Evolutionary conservation across 64 coral and sea anemone species (phyloP).

Genomic region (Pocillopora verrucosa): DNA sequence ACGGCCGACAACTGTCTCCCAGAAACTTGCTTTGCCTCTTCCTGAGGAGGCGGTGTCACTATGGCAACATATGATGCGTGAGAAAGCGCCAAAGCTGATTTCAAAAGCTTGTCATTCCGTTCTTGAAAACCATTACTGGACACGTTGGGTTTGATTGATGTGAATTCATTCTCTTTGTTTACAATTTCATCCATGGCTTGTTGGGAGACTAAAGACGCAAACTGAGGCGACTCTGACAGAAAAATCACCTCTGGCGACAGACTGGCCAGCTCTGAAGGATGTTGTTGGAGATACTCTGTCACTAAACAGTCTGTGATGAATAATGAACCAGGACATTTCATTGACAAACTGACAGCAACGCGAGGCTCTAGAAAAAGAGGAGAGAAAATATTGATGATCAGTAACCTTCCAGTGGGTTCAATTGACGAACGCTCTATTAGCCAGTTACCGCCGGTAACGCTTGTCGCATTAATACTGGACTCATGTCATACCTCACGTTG

Average conservation of each 20-base stretch:
- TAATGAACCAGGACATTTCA: not conserved
- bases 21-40: not conserved
- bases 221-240: constrained; percentile 8
- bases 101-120: not conserved
- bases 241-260: constrained; percentile 17
- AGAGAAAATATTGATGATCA: not conserved
- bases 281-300: not conserved
- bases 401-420: no score
- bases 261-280: not conserved
- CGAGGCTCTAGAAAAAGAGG: not conserved
- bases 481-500: no score
- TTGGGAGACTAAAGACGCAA: not conserved
- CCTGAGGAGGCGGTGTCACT: not conserved
- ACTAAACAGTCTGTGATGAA: not conserved
- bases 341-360: not conserved
- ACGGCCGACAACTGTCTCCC: not conserved
- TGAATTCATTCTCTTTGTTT: not conserved
- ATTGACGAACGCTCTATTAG: no score
- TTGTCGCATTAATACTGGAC: no score
- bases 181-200: not conserved
- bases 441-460: no score
- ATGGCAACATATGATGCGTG: constrained; percentile 3
- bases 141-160: not conserved
- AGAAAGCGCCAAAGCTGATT: not conserved
- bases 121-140: not conserved